These are phyloP conservation scores for Anagrus nilaparvatae DNA, from an alignment of 1,140 invertebrate genomes.

Conservation along the genomic window DNA sequence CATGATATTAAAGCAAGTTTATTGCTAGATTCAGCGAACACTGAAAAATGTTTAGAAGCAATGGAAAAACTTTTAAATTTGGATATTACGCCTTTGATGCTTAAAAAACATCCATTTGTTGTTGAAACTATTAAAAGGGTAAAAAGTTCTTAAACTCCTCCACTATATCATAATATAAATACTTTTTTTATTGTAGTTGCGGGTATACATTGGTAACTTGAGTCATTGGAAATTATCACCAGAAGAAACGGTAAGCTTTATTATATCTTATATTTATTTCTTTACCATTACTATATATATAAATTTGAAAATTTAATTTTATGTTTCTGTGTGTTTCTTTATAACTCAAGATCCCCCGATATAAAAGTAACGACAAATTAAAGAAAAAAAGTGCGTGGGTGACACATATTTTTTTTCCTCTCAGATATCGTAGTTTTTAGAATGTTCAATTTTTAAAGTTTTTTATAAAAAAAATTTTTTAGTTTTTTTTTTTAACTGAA, in stretches of 20 bases:
- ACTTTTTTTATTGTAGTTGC: conserved; percentile 36
- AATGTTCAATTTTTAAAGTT: not conserved
- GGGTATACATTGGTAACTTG: conserved; percentile 65
- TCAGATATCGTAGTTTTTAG: conserved; percentile 1
- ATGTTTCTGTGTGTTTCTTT: no score
- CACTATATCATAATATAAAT: conserved; percentile 4
- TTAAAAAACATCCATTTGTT: conserved; percentile 76
- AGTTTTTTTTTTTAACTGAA: not conserved
- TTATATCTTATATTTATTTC: no score
- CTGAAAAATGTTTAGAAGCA: conserved; percentile 48
- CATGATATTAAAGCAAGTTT: conserved; percentile 61
- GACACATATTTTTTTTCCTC: no score
- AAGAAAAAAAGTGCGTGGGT: no score
- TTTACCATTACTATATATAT: no score
- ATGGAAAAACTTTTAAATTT: conserved; percentile 54
- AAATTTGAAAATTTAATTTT: no score
- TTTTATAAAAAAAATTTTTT: conserved; percentile 5
- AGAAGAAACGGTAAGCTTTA: conserved; percentile 40
- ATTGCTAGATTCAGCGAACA: conserved; percentile 52
- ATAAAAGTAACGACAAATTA: no score
- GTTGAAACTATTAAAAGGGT: conserved; percentile 64
- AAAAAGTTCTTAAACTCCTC: conserved; percentile 6
- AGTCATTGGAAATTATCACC: conserved; percentile 57
- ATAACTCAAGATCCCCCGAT: no score
- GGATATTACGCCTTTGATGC: conserved; percentile 63